Conservation (phyloP, 2,888 invertebrate species). For the Drosophila lutescens region DNA sequence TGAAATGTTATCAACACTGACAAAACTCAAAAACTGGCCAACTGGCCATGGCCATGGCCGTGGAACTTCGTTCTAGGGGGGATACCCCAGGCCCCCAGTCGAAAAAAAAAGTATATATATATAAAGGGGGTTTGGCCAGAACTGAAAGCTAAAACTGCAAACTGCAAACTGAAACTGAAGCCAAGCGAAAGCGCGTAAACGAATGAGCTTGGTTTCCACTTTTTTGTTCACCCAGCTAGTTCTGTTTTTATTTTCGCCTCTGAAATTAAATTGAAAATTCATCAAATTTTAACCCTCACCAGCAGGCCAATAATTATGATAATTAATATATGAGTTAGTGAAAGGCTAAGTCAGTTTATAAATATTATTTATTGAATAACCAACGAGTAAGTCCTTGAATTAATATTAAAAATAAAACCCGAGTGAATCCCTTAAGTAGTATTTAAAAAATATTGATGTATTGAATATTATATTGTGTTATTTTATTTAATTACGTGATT, state of each 20-base stretch:
- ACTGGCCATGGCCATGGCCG: conserved; percentile 40
- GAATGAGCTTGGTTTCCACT: conserved; percentile 40
- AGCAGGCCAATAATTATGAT: background rate
- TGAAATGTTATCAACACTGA: conserved; percentile 50
- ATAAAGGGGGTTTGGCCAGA: conserved; percentile 3
- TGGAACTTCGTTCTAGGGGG: conserved; percentile 4
- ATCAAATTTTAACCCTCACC: conserved; percentile 53
- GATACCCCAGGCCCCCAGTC: background rate
- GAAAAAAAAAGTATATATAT: background rate
- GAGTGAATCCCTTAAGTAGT: too few species aligned
- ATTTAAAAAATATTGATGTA: too few species aligned
- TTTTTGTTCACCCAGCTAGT: background rate
- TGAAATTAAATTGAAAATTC: conserved; percentile 60
- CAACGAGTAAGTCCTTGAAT: too few species aligned
- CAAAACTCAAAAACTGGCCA: conserved; percentile 31
- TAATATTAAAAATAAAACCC: too few species aligned
- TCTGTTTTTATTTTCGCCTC: conserved; percentile 16
- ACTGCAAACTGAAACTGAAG: conserved; percentile 47
- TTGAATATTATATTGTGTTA: too few species aligned
- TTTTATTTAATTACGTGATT: too few species aligned
- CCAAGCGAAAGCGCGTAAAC: conserved; percentile 58
- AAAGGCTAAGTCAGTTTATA: too few species aligned
- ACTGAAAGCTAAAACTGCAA: conserved; percentile 34
- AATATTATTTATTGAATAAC: too few species aligned
- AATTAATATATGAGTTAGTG: too few species aligned